Percentiles rank a stretch among this genome's conserved stretches.
These are phyloP conservation scores for Ophion ellenae DNA, from an alignment of 2,888 invertebrate genomes.

Conservation along the genomic window DNA sequence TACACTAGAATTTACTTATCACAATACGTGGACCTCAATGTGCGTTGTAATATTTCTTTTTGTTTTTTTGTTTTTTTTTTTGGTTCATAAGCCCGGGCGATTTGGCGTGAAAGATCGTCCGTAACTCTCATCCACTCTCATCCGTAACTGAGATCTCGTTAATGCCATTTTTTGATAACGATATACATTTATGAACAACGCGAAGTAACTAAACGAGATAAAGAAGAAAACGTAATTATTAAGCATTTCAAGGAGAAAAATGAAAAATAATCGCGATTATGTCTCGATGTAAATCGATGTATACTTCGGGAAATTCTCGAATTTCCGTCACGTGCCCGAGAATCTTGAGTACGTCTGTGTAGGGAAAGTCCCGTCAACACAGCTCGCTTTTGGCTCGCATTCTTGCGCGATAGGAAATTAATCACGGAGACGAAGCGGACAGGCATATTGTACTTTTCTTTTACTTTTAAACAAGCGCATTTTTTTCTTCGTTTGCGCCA, in stretches of 20 bases:
- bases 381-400: conserved; percentile 30
- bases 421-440: not conserved
- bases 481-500: not conserved
- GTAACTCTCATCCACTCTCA: conserved; percentile 46
- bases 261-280: conserved; percentile 22
- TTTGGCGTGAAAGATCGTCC: conserved; percentile 55
- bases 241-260: conserved; percentile 52
- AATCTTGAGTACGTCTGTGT: conserved; percentile 32
- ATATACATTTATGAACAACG: conserved; percentile 66
- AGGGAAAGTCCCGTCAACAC: conserved; percentile 32
- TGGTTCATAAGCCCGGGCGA: conserved; percentile 10
- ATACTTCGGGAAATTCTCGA: conserved; percentile 28
- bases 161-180: conserved; percentile 76
- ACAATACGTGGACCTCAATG: conserved; percentile 71
- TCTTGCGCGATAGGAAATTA: not conserved
- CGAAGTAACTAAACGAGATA: conserved; percentile 11
- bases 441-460: conserved; percentile 55
- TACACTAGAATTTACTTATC: conserved; percentile 68
- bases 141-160: conserved; percentile 77
- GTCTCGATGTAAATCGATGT: conserved; percentile 47
- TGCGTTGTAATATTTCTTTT: conserved; percentile 64
- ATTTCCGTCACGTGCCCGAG: conserved; percentile 45
- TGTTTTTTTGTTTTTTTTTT: conserved; percentile 22
- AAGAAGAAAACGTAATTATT: conserved; percentile 53
- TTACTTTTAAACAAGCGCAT: not conserved